Conservation (phyloP, 2,888 invertebrate species). For the Drosophila lutescens region DNA sequence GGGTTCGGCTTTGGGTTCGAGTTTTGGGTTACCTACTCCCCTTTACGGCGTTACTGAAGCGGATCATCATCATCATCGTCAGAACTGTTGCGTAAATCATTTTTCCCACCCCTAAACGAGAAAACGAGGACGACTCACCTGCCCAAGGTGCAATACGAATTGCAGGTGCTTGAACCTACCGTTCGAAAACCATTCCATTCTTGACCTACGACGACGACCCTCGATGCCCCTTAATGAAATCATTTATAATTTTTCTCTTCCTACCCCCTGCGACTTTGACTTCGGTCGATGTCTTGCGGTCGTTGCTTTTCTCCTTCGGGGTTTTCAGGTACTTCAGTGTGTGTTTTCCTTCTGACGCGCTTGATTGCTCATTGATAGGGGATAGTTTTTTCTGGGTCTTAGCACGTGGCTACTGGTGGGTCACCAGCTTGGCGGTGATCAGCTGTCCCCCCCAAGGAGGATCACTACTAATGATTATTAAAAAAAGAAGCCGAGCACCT, state of each 20-base stretch:
- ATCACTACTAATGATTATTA: constrained; percentile 4
- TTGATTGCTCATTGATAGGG: constrained; percentile 37
- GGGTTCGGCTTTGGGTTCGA: constrained; percentile 14
- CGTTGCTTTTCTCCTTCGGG: constrained; percentile 7
- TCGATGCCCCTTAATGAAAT: constrained; percentile 66
- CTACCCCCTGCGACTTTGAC: constrained; percentile 1
- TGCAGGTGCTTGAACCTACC: constrained; percentile 29
- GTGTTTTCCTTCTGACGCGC: constrained; percentile 30
- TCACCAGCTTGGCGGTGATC: constrained; percentile 1
- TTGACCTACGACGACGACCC: constrained; percentile 57
- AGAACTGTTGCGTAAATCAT: constrained; percentile 67
- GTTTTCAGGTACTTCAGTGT: neutral
- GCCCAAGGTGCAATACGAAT: constrained; percentile 17
- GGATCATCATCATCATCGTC: constrained; percentile 41
- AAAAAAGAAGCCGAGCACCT: no score
- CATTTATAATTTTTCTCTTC: constrained; percentile 72
- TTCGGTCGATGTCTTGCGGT: constrained; percentile 19
- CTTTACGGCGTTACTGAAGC: constrained; percentile 33
- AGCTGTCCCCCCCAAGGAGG: constrained; percentile 2
- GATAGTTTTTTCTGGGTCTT: constrained; percentile 4
- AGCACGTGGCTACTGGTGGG: constrained; percentile 39
- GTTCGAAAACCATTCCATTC: neutral
- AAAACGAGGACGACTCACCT: constrained; percentile 21
- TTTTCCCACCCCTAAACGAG: constrained; percentile 69
- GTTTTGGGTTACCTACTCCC: constrained; percentile 13